phyloP scores from a whole-genome alignment of 2,113 vertebrate genomes.

The Microtus oregoni region DNA sequence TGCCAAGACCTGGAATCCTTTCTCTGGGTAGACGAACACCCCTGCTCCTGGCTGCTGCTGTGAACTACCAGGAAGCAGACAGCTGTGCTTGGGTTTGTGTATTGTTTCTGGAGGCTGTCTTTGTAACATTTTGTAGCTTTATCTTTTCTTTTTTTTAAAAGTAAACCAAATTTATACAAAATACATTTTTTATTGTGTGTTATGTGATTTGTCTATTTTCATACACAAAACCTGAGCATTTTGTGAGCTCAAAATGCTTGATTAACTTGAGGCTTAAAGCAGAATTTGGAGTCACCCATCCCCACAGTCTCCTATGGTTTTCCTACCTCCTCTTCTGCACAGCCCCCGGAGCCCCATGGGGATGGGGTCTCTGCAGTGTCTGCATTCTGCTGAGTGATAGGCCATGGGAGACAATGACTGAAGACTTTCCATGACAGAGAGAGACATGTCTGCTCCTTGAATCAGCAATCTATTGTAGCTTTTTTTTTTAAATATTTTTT shows the following conservation, averaged over 20 bases:
- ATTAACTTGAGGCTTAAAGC: background rate
- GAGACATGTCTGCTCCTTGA: no score
- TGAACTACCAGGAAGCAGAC: background rate
- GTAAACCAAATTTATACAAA: background rate
- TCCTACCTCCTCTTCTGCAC: no score
- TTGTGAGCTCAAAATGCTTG: background rate
- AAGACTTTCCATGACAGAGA: no score
- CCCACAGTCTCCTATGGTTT: no score
- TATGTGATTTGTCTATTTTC: background rate
- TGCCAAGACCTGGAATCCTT: background rate
- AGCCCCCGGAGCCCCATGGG: no score
- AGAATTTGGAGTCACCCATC: no score
- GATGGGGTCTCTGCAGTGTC: no score
- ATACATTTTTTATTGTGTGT: background rate
- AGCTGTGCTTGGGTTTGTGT: background rate
- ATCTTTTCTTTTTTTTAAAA: background rate
- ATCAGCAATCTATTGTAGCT: no score
- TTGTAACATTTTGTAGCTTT: slow-evolving; percentile 32
- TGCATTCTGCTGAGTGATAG: no score
- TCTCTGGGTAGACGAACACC: slow-evolving; percentile 44
- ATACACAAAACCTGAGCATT: slow-evolving; percentile 14
- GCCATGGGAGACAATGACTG: no score
- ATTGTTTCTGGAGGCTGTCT: background rate
- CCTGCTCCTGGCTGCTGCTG: background rate
- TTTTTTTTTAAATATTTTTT: no score